Evolutionary conservation across 1,140 invertebrate genomes (phyloP).

Genomic region (Orchestia grillus): DNA sequence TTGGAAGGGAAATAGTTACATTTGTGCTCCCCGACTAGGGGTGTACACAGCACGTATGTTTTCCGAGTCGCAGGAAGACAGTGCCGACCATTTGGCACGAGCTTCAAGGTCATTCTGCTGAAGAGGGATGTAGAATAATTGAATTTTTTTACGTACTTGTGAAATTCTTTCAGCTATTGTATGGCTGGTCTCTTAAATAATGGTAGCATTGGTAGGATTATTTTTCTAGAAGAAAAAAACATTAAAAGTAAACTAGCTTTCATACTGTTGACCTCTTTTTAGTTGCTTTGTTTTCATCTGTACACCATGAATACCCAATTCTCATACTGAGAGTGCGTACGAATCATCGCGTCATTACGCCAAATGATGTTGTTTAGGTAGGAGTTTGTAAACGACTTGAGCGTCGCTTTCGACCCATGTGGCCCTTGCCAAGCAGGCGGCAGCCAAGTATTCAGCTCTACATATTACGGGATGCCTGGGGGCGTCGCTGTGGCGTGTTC

Average conservation of each 20-base stretch:
- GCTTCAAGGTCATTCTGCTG: neutral
- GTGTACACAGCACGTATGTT: neutral
- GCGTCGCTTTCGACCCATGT: neutral
- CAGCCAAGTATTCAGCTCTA: neutral
- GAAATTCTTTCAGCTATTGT: neutral
- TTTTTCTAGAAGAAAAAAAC: neutral
- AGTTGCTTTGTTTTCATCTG: neutral
- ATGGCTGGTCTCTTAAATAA: neutral
- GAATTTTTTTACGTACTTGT: neutral
- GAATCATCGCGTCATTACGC: neutral
- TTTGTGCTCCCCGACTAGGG: neutral
- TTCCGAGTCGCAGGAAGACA: neutral
- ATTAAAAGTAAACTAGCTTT: neutral
- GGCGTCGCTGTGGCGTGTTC: neutral
- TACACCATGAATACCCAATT: neutral
- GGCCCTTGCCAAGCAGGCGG: neutral
- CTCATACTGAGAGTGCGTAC: neutral
- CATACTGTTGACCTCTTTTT: neutral
- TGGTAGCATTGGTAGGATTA: neutral
- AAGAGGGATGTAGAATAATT: neutral
- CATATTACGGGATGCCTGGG: neutral
- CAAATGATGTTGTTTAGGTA: neutral
- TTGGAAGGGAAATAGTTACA: neutral
- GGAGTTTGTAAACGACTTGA: neutral
- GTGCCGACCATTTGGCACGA: neutral